A percentile compares a stretch with the other conserved stretches of the same genome.
These are phyloP conservation scores for Smittia aterrima DNA, from an alignment of 2,888 invertebrate genomes.

Conservation along the genomic window DNA sequence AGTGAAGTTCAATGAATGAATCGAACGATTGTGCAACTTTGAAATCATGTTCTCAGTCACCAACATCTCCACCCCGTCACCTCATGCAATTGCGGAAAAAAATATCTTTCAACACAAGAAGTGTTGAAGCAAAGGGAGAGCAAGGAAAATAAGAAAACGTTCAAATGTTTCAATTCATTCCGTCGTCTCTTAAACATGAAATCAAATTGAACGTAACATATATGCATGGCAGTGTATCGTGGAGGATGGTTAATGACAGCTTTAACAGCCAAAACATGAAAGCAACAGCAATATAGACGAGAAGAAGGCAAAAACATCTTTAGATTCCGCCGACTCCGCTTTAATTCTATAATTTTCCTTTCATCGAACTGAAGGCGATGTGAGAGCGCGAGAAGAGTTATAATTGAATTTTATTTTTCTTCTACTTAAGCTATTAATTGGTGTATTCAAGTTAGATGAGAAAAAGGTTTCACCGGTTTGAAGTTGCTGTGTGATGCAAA, in stretches of 20 bases:
- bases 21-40: neutral
- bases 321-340: constrained; percentile 28
- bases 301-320: constrained; percentile 37
- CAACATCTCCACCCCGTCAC: neutral
- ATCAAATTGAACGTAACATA: constrained; percentile 24
- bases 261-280: constrained; percentile 39
- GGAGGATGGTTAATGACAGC: constrained; percentile 37
- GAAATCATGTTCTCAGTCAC: neutral
- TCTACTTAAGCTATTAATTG: constrained; percentile 39
- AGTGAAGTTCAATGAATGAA: neutral
- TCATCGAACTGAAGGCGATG: constrained; percentile 19
- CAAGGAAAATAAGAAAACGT: neutral
- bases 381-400: constrained; percentile 9
- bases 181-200: constrained; percentile 4
- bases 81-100: neutral
- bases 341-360: constrained; percentile 40
- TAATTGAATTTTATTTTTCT: constrained; percentile 40
- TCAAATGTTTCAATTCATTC: constrained; percentile 21
- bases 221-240: constrained; percentile 15
- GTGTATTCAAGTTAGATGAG: constrained; percentile 26
- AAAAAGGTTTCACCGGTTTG: constrained; percentile 13
- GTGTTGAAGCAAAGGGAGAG: too few species aligned
- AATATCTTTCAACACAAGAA: constrained; percentile 12
- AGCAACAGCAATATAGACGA: constrained; percentile 20
- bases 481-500: constrained; percentile 6